Conservation (phyloP, 2,888 invertebrate genomes). For the Pantelozetes paolii region DNA sequence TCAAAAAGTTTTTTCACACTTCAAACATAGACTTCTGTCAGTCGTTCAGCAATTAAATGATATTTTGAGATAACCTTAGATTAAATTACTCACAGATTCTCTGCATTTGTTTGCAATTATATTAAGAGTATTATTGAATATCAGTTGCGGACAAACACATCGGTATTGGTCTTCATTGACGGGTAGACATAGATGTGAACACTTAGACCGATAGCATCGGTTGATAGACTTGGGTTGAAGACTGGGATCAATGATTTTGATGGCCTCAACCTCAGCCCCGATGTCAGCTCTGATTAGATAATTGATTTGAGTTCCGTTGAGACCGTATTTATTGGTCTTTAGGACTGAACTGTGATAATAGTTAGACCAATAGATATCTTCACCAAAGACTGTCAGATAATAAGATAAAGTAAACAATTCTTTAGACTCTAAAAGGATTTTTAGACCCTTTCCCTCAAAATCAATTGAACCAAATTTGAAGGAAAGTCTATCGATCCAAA, state of each 20-base stretch:
- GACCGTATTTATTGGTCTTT: conserved; percentile 1
- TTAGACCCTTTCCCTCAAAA: background rate
- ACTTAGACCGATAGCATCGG: background rate
- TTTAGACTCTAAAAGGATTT: background rate
- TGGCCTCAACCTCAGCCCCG: background rate
- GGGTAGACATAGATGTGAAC: conserved; percentile 4
- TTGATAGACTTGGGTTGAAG: conserved; percentile 5
- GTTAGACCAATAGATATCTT: conserved; percentile 19
- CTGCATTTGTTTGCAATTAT: background rate
- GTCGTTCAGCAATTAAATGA: no score
- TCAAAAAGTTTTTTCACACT: no score
- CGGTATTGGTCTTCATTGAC: background rate
- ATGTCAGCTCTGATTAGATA: background rate
- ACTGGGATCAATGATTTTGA: background rate
- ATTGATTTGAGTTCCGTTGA: background rate
- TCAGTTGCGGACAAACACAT: conserved; percentile 15
- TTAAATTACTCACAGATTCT: conserved; percentile 15
- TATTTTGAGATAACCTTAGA: no score
- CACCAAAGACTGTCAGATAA: conserved; percentile 1
- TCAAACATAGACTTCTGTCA: no score
- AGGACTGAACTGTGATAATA: conserved; percentile 8
- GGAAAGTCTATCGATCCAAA: conserved; percentile 10
- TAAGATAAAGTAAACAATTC: background rate
- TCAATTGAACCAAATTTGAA: background rate
- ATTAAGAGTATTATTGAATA: background rate